phyloP scores from a whole-genome alignment of 2,888 invertebrate species.

The Rotaria sp. region DNA sequence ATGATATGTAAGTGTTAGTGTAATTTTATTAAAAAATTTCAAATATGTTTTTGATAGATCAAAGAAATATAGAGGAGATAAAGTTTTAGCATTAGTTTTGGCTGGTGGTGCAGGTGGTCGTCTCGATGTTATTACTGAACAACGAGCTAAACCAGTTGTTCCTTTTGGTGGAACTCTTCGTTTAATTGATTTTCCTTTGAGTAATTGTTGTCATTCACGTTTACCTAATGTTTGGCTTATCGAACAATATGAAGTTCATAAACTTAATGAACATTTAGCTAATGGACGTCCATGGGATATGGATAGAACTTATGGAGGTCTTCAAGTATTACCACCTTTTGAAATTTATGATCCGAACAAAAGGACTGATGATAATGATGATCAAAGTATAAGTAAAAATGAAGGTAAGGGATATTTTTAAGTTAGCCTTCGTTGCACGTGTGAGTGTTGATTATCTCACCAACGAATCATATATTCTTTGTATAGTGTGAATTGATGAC shows the following conservation, averaged over 20 bases:
- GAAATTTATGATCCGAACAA: background rate
- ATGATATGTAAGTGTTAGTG: background rate
- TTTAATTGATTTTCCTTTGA: background rate
- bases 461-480: too few species aligned
- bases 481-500: too few species aligned
- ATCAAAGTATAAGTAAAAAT: too few species aligned
- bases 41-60: background rate
- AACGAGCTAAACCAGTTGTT: background rate
- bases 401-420: too few species aligned
- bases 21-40: too few species aligned
- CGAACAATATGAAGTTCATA: background rate
- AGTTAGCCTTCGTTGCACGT: too few species aligned
- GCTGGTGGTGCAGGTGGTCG: background rate
- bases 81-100: background rate
- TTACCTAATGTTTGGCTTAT: background rate
- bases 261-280: background rate
- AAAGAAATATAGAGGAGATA: background rate
- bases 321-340: background rate
- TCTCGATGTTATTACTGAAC: background rate
- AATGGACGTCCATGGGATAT: background rate
- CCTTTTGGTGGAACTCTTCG: background rate
- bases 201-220: background rate
- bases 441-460: too few species aligned
- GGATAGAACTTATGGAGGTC: background rate
- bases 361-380: background rate